phyloP scores from a whole-genome alignment of 1,140 invertebrate genomes.

The Bombus cullumanus region DNA sequence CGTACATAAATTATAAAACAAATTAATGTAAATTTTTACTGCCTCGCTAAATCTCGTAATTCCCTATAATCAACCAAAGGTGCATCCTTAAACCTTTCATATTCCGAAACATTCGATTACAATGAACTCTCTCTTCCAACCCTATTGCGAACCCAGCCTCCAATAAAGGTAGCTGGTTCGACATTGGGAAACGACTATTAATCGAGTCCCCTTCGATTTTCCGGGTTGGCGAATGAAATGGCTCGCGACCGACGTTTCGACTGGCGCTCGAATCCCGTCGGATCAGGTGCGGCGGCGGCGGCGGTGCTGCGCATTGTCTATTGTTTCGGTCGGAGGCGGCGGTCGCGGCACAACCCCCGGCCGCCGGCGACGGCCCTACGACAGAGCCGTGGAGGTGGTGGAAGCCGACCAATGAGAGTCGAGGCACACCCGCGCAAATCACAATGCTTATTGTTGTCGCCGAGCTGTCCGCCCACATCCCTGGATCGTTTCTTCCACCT shows the following conservation, averaged over 20 bases:
- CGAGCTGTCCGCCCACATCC: slow-evolving; percentile 78
- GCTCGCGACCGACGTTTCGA: too few relatives aligned
- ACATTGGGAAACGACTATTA: too few relatives aligned
- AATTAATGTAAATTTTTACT: too few relatives aligned
- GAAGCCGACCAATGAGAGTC: slow-evolving; percentile 76
- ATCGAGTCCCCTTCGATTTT: background rate
- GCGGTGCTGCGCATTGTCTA: slow-evolving; percentile 77
- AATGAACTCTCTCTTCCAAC: too few relatives aligned
- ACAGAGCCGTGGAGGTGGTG: slow-evolving; percentile 70
- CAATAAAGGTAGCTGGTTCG: too few relatives aligned
- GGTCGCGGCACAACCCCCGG: slow-evolving; percentile 73
- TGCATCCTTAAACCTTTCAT: too few relatives aligned
- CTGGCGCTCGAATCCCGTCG: slow-evolving; percentile 23
- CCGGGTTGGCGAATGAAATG: background rate
- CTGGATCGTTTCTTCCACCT: slow-evolving; percentile 56
- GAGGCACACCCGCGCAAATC: slow-evolving; percentile 81
- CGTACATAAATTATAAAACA: too few relatives aligned
- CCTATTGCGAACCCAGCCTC: too few relatives aligned
- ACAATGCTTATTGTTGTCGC: slow-evolving; percentile 83
- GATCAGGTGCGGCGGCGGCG: slow-evolving; percentile 45
- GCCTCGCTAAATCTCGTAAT: too few relatives aligned
- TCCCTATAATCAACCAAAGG: too few relatives aligned
- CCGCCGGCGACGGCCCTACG: slow-evolving; percentile 66
- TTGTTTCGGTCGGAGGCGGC: slow-evolving; percentile 76
- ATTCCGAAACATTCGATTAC: too few relatives aligned